A percentile compares a stretch with the other conserved stretches of the same genome.
Conservation (phyloP, 2,888 invertebrate species). For the Phaedon cochleariae region DNA sequence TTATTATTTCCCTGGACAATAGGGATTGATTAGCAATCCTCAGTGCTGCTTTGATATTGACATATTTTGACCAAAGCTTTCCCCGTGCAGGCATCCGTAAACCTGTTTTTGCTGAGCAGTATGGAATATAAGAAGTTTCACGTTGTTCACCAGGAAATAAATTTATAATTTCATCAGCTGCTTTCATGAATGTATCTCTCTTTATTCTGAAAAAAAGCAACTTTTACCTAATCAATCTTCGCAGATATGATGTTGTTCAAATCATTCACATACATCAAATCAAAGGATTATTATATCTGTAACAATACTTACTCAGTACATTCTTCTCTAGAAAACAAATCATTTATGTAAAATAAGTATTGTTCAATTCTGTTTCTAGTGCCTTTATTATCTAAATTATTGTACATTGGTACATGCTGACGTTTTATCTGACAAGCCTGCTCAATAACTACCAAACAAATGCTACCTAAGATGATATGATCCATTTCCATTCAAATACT, state of each 20-base stretch:
- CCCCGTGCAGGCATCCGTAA: conserved; percentile 10
- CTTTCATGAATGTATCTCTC: conserved; percentile 5
- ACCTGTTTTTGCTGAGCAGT: conserved; percentile 7
- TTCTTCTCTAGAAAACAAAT: background rate
- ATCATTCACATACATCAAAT: too few species aligned
- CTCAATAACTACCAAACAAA: too few species aligned
- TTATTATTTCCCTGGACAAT: background rate
- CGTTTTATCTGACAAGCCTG: too few species aligned
- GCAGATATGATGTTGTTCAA: too few species aligned
- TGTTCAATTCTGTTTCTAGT: too few species aligned
- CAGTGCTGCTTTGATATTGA: conserved; percentile 9
- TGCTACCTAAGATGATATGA: too few species aligned
- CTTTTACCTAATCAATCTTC: background rate
- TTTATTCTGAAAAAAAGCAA: conserved; percentile 7
- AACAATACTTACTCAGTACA: background rate
- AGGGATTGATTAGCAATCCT: conserved; percentile 6
- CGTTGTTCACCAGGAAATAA: conserved; percentile 12
- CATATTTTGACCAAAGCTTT: conserved; percentile 10
- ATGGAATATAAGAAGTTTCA: conserved; percentile 9
- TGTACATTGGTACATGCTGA: too few species aligned
- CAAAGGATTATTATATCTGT: too few species aligned
- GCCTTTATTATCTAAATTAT: too few species aligned
- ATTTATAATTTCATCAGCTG: conserved; percentile 8
- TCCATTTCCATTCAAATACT: too few species aligned
- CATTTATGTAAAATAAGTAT: too few species aligned